Evolutionary conservation across 2,113 vertebrate genomes (phyloP).

Genomic region (Pteropus alecto): DNA sequence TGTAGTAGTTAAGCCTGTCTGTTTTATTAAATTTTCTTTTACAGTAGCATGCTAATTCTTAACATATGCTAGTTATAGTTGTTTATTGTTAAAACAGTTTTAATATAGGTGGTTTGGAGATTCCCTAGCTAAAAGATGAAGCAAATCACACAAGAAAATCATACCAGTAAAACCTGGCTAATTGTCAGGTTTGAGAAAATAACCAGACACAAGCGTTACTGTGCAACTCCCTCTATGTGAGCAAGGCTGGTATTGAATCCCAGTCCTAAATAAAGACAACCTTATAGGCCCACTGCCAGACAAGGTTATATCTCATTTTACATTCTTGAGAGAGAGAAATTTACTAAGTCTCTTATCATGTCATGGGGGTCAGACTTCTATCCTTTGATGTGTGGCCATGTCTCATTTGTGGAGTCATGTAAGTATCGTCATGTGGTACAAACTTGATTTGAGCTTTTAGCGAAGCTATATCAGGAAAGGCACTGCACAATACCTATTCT

Average conservation of each 20-base stretch:
- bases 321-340: not conserved
- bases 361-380: not conserved
- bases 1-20: not conserved
- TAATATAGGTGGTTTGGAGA: not conserved
- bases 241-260: not conserved
- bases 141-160: not conserved
- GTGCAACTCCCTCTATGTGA: fast-evolving
- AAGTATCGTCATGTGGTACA: not conserved
- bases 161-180: not conserved
- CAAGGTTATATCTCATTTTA: not conserved
- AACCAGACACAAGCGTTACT: not conserved
- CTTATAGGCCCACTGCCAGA: fast-evolving
- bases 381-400: fast-evolving
- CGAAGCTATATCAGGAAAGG: not conserved
- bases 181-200: not conserved
- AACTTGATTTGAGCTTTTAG: not conserved
- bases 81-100: not conserved
- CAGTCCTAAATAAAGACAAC: not conserved
- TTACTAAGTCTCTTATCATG: not conserved
- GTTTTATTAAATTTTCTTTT: not conserved
- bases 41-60: not conserved
- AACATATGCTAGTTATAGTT: not conserved
- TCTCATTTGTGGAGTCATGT: not conserved
- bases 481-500: not conserved
- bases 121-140: not conserved